Base-by-base conservation (phyloP, 2,113 vertebrate genomes). In the Scomber colias region DNA sequence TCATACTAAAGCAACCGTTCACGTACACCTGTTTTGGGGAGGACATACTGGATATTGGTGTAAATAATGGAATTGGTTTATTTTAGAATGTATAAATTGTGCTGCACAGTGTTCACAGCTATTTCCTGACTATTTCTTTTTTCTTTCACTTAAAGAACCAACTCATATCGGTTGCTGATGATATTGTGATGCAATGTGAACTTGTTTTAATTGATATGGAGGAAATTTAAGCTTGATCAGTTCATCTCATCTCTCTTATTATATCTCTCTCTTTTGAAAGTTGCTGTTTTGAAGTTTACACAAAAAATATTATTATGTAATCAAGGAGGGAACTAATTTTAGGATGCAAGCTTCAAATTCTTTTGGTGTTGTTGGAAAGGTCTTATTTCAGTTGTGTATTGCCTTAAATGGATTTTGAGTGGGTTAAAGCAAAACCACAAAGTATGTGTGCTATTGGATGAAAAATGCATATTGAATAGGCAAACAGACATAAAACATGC, bases 361-460 rank as follows among this genome's bases (percentile, higher is more conserved):
- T n/a, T 14, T 11, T 13, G 46, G 24, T 56, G 21, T 24, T 65
- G 49, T 4, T n/a, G 8, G 6, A 59, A 50, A 51, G n/a, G 31
- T 75, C 62, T 27, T 16, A 46, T 21, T 53, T 45, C 11, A 51
- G 30, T 45, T 49, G 6, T 76, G 3, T 21, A 35, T 15, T 51
- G 21, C 49, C 16, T 30, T 17, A 30, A 68, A 44, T 45, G 21
- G 44, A 15, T 21, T 57, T 11, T 53, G n/a, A 27, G 45, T 31
- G 27, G 12, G 62, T 72, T 31, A 63, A 31, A 61, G 30, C 11
- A 31, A 60, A 60, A 55, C 40, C 54, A 55, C 27, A 45, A 59
- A 79, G 10, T 50, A 31, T 51, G 30, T 21, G 19, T 54, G 53
- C 54, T 54, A 14, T 49, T 49, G 9, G 11, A 31, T 30, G 31